A percentile compares a stretch with the other conserved stretches of the same genome.
These are phyloP conservation scores for Tor tambroides DNA, from an alignment of 2,113 vertebrate genomes.

Conservation along the genomic window DNA sequence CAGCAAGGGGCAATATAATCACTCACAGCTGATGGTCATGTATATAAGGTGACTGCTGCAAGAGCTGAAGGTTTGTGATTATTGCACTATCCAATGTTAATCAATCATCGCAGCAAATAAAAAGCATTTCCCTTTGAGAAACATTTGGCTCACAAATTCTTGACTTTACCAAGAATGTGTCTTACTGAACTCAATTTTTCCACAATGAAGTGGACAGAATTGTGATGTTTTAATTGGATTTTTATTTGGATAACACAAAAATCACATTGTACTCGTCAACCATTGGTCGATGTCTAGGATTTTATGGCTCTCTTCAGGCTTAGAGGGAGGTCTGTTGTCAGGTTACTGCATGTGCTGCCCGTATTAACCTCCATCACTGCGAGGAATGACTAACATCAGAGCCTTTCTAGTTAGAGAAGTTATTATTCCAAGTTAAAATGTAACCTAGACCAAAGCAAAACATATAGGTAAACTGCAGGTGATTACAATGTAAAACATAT, in stretches of 20 bases:
- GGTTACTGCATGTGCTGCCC: constrained; percentile 25
- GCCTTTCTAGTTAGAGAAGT: constrained; percentile 39
- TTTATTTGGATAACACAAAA: too few relatives aligned
- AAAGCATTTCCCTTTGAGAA: not conserved
- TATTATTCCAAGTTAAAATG: constrained; percentile 57
- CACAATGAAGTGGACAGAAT: constrained; percentile 16
- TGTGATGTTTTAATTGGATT: not conserved
- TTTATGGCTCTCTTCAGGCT: constrained; percentile 10
- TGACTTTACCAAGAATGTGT: not conserved
- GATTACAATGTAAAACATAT: constrained; percentile 8
- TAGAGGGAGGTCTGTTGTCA: constrained; percentile 30
- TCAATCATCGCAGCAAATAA: not conserved
- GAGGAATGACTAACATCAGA: constrained; percentile 62
- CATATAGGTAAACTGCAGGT: not conserved
- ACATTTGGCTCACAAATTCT: not conserved
- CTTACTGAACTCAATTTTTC: constrained; percentile 40
- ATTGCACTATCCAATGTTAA: not conserved
- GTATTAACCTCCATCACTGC: constrained; percentile 53
- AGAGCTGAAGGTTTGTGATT: constrained; percentile 5
- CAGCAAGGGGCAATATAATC: not conserved
- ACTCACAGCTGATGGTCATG: not conserved
- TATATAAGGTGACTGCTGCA: not conserved
- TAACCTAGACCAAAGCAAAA: constrained; percentile 53
- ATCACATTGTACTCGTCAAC: not conserved
- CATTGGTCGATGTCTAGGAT: not conserved